phyloP scores from a whole-genome alignment of 2,113 vertebrate species.

The Vulpes vulpes region DNA sequence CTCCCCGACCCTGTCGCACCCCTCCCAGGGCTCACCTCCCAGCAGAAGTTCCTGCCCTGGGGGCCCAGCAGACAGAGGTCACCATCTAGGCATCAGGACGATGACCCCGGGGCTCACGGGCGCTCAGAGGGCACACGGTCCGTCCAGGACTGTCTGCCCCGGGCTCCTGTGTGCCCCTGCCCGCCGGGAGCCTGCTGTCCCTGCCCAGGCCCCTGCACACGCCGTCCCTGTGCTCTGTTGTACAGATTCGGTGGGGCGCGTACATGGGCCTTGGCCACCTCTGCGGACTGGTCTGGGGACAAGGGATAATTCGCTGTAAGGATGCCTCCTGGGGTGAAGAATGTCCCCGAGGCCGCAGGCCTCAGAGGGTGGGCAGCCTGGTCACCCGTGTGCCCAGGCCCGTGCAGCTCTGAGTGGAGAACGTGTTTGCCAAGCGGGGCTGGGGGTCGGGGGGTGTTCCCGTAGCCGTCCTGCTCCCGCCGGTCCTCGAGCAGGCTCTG shows the following conservation, averaged over 20 bases:
- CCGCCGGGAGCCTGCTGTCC: neutral
- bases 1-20: fast-evolving
- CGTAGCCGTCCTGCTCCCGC: fast-evolving
- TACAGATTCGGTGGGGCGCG: fast-evolving
- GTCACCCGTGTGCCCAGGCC: neutral
- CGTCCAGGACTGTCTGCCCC: neutral
- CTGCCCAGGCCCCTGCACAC: neutral
- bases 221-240: fast-evolving
- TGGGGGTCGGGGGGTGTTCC: fast-evolving
- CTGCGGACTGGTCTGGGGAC: neutral
- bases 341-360: neutral
- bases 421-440: neutral
- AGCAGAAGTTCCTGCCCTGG: neutral
- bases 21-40: neutral
- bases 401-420: neutral
- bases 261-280: neutral
- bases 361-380: fast-evolving
- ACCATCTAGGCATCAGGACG: neutral
- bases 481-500: neutral
- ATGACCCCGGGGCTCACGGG: neutral
- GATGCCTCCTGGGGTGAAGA: neutral
- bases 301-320: too few species aligned
- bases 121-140: neutral
- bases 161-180: neutral
- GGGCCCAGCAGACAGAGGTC: neutral